Evolutionary conservation across 2,113 vertebrate species (phyloP).

Genomic region (Nesoenas mayeri): DNA sequence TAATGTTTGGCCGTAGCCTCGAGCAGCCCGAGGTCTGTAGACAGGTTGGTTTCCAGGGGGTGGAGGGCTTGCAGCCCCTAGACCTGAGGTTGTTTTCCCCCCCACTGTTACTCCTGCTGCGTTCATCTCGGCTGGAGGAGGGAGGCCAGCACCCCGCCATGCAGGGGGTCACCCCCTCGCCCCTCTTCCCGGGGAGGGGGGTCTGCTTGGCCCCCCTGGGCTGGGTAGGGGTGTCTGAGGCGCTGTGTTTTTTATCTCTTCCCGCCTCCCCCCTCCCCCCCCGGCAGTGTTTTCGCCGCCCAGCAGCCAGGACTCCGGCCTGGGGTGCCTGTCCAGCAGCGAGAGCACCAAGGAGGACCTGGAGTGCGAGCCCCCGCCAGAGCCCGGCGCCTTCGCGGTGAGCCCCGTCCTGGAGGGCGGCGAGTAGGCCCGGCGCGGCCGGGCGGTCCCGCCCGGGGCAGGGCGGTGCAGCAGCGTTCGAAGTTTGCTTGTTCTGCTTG

Average conservation of each 20-base stretch:
- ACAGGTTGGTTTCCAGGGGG: background rate
- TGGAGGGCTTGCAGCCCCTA: too few relatives aligned
- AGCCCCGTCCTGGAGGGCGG: constrained; percentile 75
- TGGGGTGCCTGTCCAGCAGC: constrained; percentile 81
- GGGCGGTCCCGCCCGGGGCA: background rate
- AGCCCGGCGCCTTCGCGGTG: constrained; percentile 75
- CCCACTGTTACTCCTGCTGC: accelerated
- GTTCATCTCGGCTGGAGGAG: background rate
- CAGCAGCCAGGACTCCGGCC: constrained; percentile 79
- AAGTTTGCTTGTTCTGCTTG: constrained; percentile 49
- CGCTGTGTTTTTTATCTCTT: background rate
- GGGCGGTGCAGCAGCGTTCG: constrained; percentile 43
- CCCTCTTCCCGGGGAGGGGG: background rate
- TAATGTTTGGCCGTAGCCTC: constrained; percentile 38
- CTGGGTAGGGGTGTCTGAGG: background rate
- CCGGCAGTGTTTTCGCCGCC: constrained; percentile 82
- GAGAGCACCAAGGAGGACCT: constrained; percentile 77
- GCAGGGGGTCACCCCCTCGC: accelerated
- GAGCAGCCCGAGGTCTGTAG: background rate
- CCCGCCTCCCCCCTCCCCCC: too few relatives aligned
- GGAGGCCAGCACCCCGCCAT: background rate
- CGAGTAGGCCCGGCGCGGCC: constrained; percentile 68
- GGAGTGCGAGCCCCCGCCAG: constrained; percentile 77
- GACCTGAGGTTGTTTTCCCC: background rate
- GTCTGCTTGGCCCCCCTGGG: background rate